Conservation (phyloP, 1,140 invertebrate genomes). For the Himalopsyche phryganea region DNA sequence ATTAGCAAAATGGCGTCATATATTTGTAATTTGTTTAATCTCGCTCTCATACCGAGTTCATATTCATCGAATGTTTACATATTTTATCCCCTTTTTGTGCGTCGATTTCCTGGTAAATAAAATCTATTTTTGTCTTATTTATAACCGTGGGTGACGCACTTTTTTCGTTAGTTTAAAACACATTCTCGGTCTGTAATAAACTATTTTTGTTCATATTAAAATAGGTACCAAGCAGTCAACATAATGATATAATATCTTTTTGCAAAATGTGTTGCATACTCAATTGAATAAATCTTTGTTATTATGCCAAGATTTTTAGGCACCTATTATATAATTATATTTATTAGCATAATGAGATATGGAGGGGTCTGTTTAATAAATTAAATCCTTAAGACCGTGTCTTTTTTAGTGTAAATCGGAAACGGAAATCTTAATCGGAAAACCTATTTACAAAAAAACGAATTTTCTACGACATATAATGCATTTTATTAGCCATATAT, state of each 20-base stretch:
- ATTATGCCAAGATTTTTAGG: neutral
- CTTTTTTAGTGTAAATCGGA: too few relatives aligned
- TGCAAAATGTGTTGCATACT: constrained; percentile 7
- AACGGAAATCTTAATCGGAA: too few relatives aligned
- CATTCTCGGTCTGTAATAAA: constrained; percentile 19
- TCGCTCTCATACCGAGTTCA: neutral
- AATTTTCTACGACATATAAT: too few relatives aligned
- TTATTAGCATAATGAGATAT: too few relatives aligned
- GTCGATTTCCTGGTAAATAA: neutral
- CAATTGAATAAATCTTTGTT: neutral
- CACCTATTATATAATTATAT: too few relatives aligned
- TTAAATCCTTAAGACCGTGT: too few relatives aligned
- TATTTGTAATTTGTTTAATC: neutral
- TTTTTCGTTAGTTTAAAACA: constrained; percentile 26
- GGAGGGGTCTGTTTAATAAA: too few relatives aligned
- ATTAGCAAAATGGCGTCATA: constrained; percentile 2
- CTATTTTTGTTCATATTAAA: constrained; percentile 22
- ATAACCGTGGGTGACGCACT: constrained; percentile 24
- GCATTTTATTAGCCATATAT: too few relatives aligned
- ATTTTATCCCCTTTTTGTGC: neutral
- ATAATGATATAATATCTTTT: constrained; percentile 19
- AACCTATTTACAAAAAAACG: too few relatives aligned
- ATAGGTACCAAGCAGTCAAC: neutral
- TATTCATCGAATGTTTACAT: constrained; percentile 1
- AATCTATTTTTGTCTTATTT: constrained; percentile 16